phyloP scores from a whole-genome alignment of 2,797 vertebrate genomes.

The Urocyon cinereoargenteus region DNA sequence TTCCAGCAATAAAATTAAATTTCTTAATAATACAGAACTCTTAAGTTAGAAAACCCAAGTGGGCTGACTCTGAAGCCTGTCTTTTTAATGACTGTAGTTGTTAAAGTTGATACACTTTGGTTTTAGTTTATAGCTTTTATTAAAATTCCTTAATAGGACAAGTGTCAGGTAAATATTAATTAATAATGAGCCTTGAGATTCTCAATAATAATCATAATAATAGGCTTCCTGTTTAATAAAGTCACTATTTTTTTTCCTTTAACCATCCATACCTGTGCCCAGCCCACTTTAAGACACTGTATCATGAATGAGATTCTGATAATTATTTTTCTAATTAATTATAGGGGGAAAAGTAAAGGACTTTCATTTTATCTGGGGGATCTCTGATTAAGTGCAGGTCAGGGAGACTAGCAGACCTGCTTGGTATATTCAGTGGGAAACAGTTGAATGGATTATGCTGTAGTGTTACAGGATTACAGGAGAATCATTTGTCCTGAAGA shows the following conservation, averaged over 20 bases:
- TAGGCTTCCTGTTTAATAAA: conserved; percentile 56
- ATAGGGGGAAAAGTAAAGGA: background rate
- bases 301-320: conserved; percentile 56
- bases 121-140: conserved; percentile 67
- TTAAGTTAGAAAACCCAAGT: conserved; percentile 2
- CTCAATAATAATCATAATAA: conserved; percentile 47
- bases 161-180: conserved; percentile 63
- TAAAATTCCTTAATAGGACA: conserved; percentile 51
- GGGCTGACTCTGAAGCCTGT: background rate
- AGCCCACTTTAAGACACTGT: conserved; percentile 2
- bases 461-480: conserved; percentile 22
- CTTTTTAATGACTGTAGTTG: conserved; percentile 23
- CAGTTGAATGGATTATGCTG: background rate
- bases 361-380: background rate
- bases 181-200: conserved; percentile 45
- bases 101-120: conserved; percentile 53
- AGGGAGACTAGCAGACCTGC: background rate
- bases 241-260: background rate
- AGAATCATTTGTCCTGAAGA: conserved; percentile 35
- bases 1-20: background rate
- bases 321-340: conserved; percentile 67
- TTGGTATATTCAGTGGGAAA: conserved; percentile 29
- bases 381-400: conserved; percentile 56
- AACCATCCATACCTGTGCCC: background rate
- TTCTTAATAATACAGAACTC: background rate